Base-by-base conservation (phyloP, 2,113 vertebrate species). In the Callaeas wilsoni region DNA sequence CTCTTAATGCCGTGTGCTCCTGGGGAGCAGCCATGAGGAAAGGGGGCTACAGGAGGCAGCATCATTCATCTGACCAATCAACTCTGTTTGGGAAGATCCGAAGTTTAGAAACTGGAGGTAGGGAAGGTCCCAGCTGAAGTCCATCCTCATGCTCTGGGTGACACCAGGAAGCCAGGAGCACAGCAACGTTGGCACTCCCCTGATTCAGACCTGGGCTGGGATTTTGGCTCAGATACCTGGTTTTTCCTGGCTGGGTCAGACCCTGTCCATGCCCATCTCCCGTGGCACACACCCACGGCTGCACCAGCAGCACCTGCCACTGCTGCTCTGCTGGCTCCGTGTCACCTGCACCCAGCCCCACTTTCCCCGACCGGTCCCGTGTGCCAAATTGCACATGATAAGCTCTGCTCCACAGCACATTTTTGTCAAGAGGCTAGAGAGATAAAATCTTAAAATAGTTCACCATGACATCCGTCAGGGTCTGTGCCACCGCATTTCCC, bases 381-480 rank as follows among this genome's bases (percentile, higher is more conserved):
- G 47, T 80, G 52, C 59, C 81, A 71, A 70, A 56, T 19, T 39
- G 55, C 84, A 44, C 55, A 5, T 1, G 90, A 91, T 93, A 87
- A 93, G 46, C 65, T 76, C 78, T 70, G 74, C 71, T 87, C 87
- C 75, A 37, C 10, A 92, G 86, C 88, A 71, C 84, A 76, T 93
- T 90, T 93, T 93, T 93, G 92, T 93, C 90, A 91, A n/a, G 80
- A 95, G 84, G 63, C 65, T 76, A 85, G 41, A 1, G 4, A 94
- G 94, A 97, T 96, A 95, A 91, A 94, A 55, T 33, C 94, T 88
- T 68, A 94, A 96, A 97, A 97, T 95, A 97, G 80, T 80, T 69
- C 65, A 56, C 63, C 7, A 4, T 29, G 79, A 70, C 68, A 80
- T 86, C 62, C 0, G 1, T 74, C 68, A 71, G 89, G 47, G 75